Base-by-base conservation (phyloP, 2,113 vertebrate species). In the Craseonycteris thonglongyai region DNA sequence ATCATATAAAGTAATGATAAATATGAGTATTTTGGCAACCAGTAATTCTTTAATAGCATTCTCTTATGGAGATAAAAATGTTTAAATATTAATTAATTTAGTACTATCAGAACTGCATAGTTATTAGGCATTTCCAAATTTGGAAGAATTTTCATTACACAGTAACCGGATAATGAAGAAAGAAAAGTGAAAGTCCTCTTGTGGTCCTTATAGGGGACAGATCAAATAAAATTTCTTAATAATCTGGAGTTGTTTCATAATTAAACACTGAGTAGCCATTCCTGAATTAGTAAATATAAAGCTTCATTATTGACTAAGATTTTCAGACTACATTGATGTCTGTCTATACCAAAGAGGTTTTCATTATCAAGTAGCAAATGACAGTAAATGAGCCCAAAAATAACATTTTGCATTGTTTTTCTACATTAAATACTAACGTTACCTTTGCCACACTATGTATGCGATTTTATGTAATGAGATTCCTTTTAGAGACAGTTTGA, bases 81-180 rank as follows among this genome's bases (percentile, higher is more conserved):
- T 96, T 97, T 96, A 97, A 97, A 96, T 97, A 97, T 97, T 97
- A 90, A 97, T 97, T 97, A 91, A 97, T 96, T 96, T 96, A 82
- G 88, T 75, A 38, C 51, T 79, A 95, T 92, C 94, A 92, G 88
- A 95, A 92, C 93, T 82, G 92, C 96, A 95, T 93, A 94, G 92
- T 95, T 96, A 95, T 96, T 95, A 96, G 93, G 92, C 61, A 92
- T 92, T 96, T 96, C 80, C 88, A 97, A 96, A 96, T 95, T 96
- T 90, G 93, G 95, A 96, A 88, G 51, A 85, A 66, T 90, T 91
- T 94, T 92, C 83, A 93, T 96, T 93, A 93, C 35, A 47, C 28
- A 92, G 71, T 84, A 92, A 91, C 69, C 85, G 76, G 45, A 38
- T 94, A 91, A 96, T 84, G 76, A 92, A 94, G 33, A 89, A 92